Conservation (phyloP, 2,113 vertebrate genomes). For the Nothoprocta pentlandii region DNA sequence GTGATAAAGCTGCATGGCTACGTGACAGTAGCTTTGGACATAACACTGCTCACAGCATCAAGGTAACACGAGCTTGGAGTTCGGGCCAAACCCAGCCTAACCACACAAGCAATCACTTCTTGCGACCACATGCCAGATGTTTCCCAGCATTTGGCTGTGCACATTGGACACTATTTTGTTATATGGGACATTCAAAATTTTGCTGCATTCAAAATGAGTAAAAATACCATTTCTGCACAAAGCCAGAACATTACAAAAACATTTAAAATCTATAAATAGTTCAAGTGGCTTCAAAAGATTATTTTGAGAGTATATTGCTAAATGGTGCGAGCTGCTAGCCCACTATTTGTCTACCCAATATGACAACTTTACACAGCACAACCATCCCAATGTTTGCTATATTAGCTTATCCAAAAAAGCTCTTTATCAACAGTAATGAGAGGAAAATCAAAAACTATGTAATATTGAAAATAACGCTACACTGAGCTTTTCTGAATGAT, state of each 20-base stretch:
- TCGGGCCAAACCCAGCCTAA: background rate
- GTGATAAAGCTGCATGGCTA: background rate
- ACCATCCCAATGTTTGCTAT: background rate
- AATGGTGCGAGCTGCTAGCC: background rate
- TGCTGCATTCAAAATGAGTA: background rate
- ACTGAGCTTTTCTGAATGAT: background rate
- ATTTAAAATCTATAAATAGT: constrained; percentile 19
- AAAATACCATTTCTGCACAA: constrained; percentile 2
- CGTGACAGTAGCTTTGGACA: background rate
- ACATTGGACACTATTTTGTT: constrained; percentile 13
- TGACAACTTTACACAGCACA: background rate
- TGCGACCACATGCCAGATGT: background rate
- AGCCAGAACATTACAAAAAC: background rate
- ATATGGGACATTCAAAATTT: background rate
- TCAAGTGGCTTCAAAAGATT: background rate
- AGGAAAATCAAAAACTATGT: background rate
- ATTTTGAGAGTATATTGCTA: constrained; percentile 28
- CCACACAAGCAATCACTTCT: background rate
- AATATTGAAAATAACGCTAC: background rate
- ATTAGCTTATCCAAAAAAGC: background rate
- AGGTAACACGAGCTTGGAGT: background rate
- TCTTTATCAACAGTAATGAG: background rate
- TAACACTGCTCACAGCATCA: background rate
- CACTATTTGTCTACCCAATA: background rate
- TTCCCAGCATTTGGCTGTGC: constrained; percentile 11